Evolutionary conservation across 2,113 vertebrate genomes (phyloP).

Genomic region (Vidua chalybeata): DNA sequence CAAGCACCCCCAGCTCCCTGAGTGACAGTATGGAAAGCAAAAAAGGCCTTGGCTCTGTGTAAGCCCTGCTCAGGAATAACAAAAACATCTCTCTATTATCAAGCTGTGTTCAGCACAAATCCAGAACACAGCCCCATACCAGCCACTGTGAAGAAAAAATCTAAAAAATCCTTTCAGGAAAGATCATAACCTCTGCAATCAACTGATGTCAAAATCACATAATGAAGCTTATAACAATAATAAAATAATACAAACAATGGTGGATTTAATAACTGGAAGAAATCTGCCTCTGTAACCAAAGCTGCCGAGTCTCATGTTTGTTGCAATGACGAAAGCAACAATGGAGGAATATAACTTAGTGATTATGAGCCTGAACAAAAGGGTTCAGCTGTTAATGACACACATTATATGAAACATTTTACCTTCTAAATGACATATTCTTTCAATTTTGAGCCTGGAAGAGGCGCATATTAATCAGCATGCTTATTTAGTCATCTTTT

Average conservation of each 20-base stretch:
- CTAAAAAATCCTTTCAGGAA: background rate
- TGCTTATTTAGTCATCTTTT: background rate
- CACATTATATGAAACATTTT: background rate
- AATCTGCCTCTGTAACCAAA: background rate
- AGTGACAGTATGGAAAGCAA: background rate
- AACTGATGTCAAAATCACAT: background rate
- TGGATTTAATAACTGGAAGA: background rate
- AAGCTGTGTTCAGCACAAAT: background rate
- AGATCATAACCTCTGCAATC: background rate
- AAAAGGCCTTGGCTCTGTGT: background rate
- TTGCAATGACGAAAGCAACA: background rate
- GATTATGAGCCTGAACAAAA: background rate
- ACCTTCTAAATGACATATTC: background rate
- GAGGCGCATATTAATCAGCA: background rate
- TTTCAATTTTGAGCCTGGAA: background rate
- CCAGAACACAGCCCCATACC: background rate
- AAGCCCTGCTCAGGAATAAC: background rate
- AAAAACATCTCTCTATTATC: fast-evolving
- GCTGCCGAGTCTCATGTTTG: background rate
- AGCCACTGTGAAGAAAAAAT: background rate
- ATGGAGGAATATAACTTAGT: background rate
- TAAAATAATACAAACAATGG: background rate
- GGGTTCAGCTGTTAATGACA: background rate
- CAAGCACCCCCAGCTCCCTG: fast-evolving
- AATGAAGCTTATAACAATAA: no score